Evolutionary conservation across 2,888 invertebrate species (phyloP).

Genomic region (Rhingia campestris): DNA sequence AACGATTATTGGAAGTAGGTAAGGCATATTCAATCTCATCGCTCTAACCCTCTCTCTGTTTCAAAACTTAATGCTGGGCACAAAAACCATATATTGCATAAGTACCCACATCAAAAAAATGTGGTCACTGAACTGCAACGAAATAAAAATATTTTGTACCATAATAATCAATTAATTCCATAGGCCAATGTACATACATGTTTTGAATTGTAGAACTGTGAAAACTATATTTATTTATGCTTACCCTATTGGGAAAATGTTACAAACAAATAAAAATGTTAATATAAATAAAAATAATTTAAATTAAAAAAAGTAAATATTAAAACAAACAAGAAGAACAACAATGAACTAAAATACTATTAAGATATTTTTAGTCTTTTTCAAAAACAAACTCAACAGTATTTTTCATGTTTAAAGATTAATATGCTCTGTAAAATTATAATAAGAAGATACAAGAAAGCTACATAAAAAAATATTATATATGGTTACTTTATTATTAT

Average conservation of each 20-base stretch:
- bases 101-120: neutral
- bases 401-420: slow-evolving; percentile 56
- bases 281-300: no score
- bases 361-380: slow-evolving; percentile 41
- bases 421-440: slow-evolving; percentile 21
- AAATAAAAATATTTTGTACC: neutral
- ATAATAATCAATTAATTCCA: neutral
- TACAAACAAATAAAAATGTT: slow-evolving; percentile 5
- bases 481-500: slow-evolving; percentile 31
- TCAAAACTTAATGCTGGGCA: neutral
- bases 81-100: neutral
- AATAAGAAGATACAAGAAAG: slow-evolving; percentile 29
- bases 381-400: slow-evolving; percentile 59
- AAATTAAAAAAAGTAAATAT: slow-evolving; percentile 16
- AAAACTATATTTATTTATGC: slow-evolving; percentile 18
- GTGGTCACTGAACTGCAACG: neutral
- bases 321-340: neutral
- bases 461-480: slow-evolving; percentile 16
- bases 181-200: slow-evolving; percentile 66
- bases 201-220: slow-evolving; percentile 14
- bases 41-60: neutral
- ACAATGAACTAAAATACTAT: slow-evolving; percentile 20
- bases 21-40: neutral
- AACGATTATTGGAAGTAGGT: neutral
- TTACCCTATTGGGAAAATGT: neutral